Evolutionary conservation across 2,888 invertebrate species (phyloP).

Genomic region (Sesia bembeciformis): DNA sequence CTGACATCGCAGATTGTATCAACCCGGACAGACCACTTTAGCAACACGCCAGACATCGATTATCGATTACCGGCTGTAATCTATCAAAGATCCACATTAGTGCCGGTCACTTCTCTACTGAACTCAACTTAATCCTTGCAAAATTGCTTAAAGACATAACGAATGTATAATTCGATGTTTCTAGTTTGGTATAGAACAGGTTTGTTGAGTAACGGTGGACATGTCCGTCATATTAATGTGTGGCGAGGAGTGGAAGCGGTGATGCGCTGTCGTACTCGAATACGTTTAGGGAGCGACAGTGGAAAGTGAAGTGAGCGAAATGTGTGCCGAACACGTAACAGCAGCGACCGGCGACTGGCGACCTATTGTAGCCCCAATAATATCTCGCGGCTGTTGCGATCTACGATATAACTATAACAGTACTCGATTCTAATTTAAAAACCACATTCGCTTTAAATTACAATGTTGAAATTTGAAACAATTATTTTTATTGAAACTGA

Average conservation of each 20-base stretch:
- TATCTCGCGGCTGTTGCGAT: not conserved
- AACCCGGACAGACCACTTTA: too few relatives aligned
- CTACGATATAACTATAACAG: not conserved
- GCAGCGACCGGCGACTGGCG: not conserved
- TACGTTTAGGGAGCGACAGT: constrained; percentile 2
- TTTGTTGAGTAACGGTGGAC: not conserved
- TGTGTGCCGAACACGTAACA: constrained; percentile 5
- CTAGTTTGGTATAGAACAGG: not conserved
- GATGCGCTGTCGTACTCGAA: not conserved
- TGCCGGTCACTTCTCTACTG: not conserved
- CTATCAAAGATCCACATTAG: not conserved
- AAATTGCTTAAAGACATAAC: too few relatives aligned
- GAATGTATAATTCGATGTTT: not conserved
- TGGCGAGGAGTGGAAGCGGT: not conserved
- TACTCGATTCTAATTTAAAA: not conserved
- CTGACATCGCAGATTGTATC: too few relatives aligned
- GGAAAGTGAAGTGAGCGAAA: constrained; percentile 5
- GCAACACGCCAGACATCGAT: too few relatives aligned
- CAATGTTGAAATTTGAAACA: not conserved
- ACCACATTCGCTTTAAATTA: not conserved
- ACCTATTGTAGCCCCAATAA: not conserved
- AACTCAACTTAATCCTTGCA: not conserved
- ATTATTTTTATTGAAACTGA: not conserved
- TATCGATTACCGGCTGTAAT: not conserved
- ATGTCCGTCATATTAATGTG: not conserved